A percentile compares a stretch with the other conserved stretches of the same genome.
Conservation (phyloP, 2,113 vertebrate genomes). For the Bufo gargarizans region DNA sequence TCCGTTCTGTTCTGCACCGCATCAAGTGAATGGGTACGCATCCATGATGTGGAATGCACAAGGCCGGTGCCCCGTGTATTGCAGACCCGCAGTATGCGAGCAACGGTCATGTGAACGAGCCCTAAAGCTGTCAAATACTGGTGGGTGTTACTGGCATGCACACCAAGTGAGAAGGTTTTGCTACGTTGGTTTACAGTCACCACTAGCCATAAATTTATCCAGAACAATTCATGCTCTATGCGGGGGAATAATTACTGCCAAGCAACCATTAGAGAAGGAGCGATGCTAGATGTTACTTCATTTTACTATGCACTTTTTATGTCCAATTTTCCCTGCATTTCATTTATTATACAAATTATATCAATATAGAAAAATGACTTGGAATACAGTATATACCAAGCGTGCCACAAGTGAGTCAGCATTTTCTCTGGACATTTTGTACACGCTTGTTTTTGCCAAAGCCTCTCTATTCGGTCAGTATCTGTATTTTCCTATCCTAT, state of each 20-base stretch:
- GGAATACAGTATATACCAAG: neutral
- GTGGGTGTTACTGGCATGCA: neutral
- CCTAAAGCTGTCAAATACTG: neutral
- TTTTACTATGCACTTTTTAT: neutral
- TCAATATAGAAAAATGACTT: neutral
- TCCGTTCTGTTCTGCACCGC: too few species aligned
- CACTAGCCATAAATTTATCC: neutral
- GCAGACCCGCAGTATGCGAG: too few species aligned
- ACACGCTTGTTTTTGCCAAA: neutral
- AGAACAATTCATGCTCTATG: neutral
- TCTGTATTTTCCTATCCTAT: neutral
- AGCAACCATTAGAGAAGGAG: neutral
- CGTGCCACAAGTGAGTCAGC: neutral
- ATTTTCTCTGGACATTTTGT: conserved; percentile 2
- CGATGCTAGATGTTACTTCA: neutral
- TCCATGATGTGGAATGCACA: too few species aligned
- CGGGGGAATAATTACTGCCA: neutral
- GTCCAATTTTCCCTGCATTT: neutral
- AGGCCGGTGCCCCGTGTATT: too few species aligned
- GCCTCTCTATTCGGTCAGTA: neutral
- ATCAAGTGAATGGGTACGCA: too few species aligned
- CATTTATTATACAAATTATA: neutral
- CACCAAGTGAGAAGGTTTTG: neutral
- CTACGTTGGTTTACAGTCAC: conserved; percentile 10
- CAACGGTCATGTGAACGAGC: too few species aligned